Conservation (phyloP, 2,113 vertebrate genomes). For the Charadrius vociferus region DNA sequence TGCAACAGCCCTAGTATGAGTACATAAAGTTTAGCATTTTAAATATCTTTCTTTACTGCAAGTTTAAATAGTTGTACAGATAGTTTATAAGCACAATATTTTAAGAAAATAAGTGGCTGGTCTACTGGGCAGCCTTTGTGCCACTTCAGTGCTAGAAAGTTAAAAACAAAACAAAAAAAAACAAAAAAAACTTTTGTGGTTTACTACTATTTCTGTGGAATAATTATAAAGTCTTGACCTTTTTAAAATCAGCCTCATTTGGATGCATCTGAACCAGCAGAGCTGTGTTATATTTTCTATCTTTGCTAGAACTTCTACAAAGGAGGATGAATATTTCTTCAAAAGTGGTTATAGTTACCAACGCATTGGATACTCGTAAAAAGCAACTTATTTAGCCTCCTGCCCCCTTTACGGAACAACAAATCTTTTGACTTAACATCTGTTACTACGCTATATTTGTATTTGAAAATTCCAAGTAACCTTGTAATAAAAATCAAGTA, state of each 20-base stretch:
- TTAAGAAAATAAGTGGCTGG: slow-evolving; percentile 83
- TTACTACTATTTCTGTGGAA: slow-evolving; percentile 87
- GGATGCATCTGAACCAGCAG: slow-evolving; percentile 90
- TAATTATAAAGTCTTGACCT: slow-evolving; percentile 80
- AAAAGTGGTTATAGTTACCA: slow-evolving; percentile 82
- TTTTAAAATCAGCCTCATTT: slow-evolving; percentile 85
- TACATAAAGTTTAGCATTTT: slow-evolving; percentile 79
- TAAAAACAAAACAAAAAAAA: slow-evolving; percentile 50
- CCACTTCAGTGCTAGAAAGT: slow-evolving; percentile 81
- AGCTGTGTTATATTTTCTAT: slow-evolving; percentile 95
- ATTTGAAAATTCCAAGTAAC: slow-evolving; percentile 29
- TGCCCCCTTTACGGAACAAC: slow-evolving; percentile 51
- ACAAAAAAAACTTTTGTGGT: slow-evolving; percentile 74
- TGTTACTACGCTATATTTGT: slow-evolving; percentile 50
- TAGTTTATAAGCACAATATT: slow-evolving; percentile 92
- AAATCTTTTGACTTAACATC: slow-evolving; percentile 48
- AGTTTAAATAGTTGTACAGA: slow-evolving; percentile 88
- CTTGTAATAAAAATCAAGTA: slow-evolving; percentile 21
- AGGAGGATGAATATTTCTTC: slow-evolving; percentile 86
- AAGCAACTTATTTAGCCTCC: slow-evolving; percentile 32
- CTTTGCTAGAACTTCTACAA: slow-evolving; percentile 94
- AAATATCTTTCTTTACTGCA: slow-evolving; percentile 84
- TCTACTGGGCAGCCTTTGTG: slow-evolving; percentile 81
- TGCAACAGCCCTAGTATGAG: slow-evolving; percentile 79
- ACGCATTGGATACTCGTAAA: slow-evolving; percentile 70